Base-by-base conservation (phyloP, 2,113 vertebrate genomes). In the Myotis davidii region DNA sequence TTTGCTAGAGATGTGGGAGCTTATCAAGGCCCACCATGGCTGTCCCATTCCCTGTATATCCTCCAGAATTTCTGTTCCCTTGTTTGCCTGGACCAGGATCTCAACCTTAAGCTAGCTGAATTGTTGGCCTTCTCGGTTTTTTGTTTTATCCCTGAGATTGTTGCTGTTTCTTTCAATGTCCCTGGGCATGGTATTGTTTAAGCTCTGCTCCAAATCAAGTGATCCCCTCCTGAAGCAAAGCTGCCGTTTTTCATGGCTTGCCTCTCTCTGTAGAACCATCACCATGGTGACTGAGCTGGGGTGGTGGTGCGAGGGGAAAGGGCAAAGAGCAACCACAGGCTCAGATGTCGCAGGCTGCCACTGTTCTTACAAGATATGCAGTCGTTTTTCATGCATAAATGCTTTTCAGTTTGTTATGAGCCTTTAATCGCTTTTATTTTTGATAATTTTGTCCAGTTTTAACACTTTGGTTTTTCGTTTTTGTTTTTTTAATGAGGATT, bases 171-270 rank as follows among this genome's bases (percentile, higher is more conserved):
- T 85, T 34, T 79, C 78, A 88, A 18, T 73, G 39, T 7, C 64
- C 34, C 52, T 56, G 37, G 64, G 72, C 52, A 18, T 64, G 32
- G 17, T 4, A 16, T 64, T 91, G 77, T 88, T 84, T 37, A 70
- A 88, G 34, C 17, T 91, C 65, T 91, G 29, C 34, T 86, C 34
- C 88, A 81, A 93, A 64, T 89, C 64, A 65, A 92, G 37, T 27
- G 37, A 85, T 29, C 42, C 21, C 16, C n/a, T 48, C 54, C 52
- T 34, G 32, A 37, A 79, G 32, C 34, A 78, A 88, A 85, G 39
- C 48, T 72, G 17, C 27, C 59, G 78, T 81, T 96, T 87, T 64
- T 59, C 29, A 50, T 13, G 27, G 34, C 34, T 69, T 70, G 52
- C 42, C 23, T 52, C 34, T 54, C 65, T 37, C 16, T 59, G 37